A percentile compares a stretch with the other conserved stretches of the same genome.
Evolutionary conservation across 2,888 invertebrate genomes (phyloP).

Genomic region (Notodonta ziczac): DNA sequence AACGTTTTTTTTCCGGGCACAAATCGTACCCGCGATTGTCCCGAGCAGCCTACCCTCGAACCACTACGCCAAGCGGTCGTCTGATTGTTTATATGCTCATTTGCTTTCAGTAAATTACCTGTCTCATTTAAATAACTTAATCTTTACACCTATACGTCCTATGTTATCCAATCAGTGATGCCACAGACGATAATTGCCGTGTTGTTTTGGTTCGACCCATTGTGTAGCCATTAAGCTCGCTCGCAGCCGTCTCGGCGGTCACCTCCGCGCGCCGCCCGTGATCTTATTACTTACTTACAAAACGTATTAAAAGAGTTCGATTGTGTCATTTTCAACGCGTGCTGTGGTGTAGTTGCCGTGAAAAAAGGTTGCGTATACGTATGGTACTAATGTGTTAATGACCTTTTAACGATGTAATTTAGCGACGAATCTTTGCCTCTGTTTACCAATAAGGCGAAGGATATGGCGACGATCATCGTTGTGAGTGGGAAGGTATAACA

Average conservation of each 20-base stretch:
- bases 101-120: too few relatives aligned
- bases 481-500: slow-evolving; percentile 46
- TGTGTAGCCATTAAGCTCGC: slow-evolving; percentile 58
- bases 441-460: slow-evolving; percentile 35
- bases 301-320: neutral
- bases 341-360: slow-evolving; percentile 9
- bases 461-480: slow-evolving; percentile 43
- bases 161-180: neutral
- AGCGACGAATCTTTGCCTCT: slow-evolving; percentile 34
- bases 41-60: too few relatives aligned
- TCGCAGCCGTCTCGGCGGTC: slow-evolving; percentile 38
- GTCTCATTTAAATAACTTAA: too few relatives aligned
- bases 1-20: too few relatives aligned
- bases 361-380: slow-evolving; percentile 6
- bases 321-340: neutral
- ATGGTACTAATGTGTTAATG: slow-evolving; percentile 31
- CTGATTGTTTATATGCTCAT: too few relatives aligned
- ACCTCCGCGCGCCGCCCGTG: slow-evolving; percentile 17
- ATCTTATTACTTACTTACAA: neutral
- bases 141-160: neutral
- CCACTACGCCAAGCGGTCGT: too few relatives aligned
- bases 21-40: too few relatives aligned
- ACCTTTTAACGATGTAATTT: slow-evolving; percentile 37
- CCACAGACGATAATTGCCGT: slow-evolving; percentile 31
- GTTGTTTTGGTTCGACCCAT: slow-evolving; percentile 68